phyloP scores from a whole-genome alignment of 2,113 vertebrate genomes.

The Oceanodroma tethys region DNA sequence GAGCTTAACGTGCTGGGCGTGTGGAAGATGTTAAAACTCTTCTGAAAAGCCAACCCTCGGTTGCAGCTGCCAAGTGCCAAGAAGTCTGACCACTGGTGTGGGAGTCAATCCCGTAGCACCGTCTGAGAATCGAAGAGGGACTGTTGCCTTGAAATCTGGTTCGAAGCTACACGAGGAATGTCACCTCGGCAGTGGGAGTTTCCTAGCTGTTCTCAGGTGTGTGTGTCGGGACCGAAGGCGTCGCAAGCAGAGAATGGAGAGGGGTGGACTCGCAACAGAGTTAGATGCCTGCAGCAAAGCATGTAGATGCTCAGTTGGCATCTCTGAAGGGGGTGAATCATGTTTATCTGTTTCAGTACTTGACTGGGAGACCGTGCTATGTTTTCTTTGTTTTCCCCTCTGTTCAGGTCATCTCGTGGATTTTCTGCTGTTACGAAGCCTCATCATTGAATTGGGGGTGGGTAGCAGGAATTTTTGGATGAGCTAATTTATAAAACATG shows the following conservation, averaged over 20 bases:
- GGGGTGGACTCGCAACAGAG: background rate
- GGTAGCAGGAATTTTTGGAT: background rate
- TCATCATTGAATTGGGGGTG: background rate
- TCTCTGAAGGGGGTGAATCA: background rate
- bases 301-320: accelerated
- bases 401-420: accelerated
- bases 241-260: background rate
- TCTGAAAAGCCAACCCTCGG: background rate
- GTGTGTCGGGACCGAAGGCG: accelerated
- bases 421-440: background rate
- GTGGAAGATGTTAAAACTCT: background rate
- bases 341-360: background rate
- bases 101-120: accelerated
- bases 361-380: accelerated
- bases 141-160: background rate
- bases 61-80: background rate
- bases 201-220: background rate
- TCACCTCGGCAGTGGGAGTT: no score
- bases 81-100: background rate
- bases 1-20: background rate
- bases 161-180: accelerated
- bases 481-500: background rate
- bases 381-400: background rate
- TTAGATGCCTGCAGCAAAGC: background rate
- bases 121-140: accelerated